Evolutionary conservation across 2,797 vertebrate genomes (phyloP).

Genomic region (Pangasius sanitwongsei): DNA sequence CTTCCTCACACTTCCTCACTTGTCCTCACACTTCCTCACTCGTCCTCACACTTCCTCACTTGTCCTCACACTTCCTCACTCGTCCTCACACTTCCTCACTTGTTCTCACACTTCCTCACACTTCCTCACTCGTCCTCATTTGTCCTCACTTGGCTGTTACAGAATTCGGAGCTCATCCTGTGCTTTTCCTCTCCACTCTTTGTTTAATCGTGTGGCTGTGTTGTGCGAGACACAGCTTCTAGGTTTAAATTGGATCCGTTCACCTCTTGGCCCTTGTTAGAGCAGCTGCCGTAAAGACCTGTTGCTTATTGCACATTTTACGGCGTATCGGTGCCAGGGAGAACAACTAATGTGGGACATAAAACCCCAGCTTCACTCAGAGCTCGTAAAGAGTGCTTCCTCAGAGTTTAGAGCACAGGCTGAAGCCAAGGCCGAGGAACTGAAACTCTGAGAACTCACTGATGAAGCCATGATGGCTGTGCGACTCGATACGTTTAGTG

Average conservation of each 20-base stretch:
- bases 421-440: not conserved
- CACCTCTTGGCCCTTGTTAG: slow-evolving; percentile 45
- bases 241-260: slow-evolving; percentile 23
- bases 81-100: no score
- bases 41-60: no score
- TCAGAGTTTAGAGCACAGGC: not conserved
- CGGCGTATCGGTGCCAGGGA: not conserved
- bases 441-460: not conserved
- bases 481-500: not conserved
- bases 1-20: no score
- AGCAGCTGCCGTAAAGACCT: slow-evolving; percentile 5
- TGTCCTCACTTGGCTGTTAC: not conserved
- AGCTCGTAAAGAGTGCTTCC: slow-evolving; percentile 1
- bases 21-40: no score
- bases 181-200: not conserved
- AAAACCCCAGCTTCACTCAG: not conserved
- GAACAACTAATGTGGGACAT: slow-evolving; percentile 1
- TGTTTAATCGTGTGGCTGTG: not conserved
- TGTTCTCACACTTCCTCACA: no score
- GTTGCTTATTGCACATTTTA: slow-evolving; percentile 16
- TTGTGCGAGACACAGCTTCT: not conserved
- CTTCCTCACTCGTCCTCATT: no score
- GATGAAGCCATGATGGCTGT: not conserved
- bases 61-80: no score
- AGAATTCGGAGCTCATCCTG: not conserved